Base-by-base conservation (phyloP, 2,888 invertebrate species). In the Erannis defoliaria region DNA sequence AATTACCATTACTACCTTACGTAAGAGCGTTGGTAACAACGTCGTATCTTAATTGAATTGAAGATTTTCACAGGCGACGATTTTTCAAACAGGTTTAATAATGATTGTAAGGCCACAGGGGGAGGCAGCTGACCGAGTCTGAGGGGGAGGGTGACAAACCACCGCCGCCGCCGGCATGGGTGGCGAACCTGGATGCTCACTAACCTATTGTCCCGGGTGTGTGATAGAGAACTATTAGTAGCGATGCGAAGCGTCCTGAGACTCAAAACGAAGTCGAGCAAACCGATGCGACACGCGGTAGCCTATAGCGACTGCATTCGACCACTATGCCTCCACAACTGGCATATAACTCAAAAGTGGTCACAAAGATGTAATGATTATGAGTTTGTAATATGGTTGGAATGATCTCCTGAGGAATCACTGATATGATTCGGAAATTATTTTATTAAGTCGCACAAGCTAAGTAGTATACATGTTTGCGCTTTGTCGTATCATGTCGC, bases 151-250 rank as follows among this genome's bases (percentile, higher is more conserved):
- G 38, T 18, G 54, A 54, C 48, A 48, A 60, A 54, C 54, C 35
- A 60, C 54, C 35, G 35, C 48, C 59, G 35, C 48, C 59, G 48
- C 9, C 8, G 40, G 38, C 37, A 2, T 14, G 53, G 37, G 46
- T 33, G 48, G 42, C n/a, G 33, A 38, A 19, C 23, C 21, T 42
- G 31, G 55, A 56, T 56, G 57, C 42, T 67, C 56, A 63, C 46
- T n/a, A 31, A 5, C 31, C 31, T 12, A 46, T 19, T 19, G 46
- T 46, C 31, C 45, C 16, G 29, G 29, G 5, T 23, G 12, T 6
- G 23, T n/a, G n/a, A n/a, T 10, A 6, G n/a, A n/a, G 26, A 9
- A 14, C 3, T 0, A 16, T 4, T 10, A 26, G 23, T 8, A n/a
- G 29, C 29, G 16, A 45, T 8, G 29, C 29, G 14, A 26, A 26